Conservation (phyloP, 2,797 vertebrate species). For the Cynopterus sphinx region DNA sequence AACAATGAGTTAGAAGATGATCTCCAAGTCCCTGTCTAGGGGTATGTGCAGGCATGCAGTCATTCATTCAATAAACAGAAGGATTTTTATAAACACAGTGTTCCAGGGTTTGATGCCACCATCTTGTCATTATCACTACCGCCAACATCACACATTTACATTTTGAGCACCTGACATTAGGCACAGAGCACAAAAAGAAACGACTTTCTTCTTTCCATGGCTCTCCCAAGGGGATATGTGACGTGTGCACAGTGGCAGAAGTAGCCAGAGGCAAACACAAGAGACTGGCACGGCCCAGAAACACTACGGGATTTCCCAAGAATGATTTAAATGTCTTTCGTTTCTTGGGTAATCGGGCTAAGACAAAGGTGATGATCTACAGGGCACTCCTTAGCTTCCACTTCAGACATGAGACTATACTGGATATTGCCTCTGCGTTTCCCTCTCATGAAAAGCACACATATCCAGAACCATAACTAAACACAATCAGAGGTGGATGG, state of each 20-base stretch:
- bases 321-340: neutral
- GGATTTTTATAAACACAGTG: neutral
- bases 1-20: neutral
- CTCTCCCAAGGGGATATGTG: neutral
- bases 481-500: neutral
- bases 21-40: neutral
- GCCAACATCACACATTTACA: neutral
- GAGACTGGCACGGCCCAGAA: neutral
- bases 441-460: neutral
- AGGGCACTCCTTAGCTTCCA: neutral
- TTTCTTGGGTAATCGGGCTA: neutral
- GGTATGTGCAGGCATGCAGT: too few species aligned
- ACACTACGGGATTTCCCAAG: neutral
- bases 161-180: neutral
- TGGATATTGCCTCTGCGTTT: neutral
- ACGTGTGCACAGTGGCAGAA: neutral
- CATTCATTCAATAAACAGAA: neutral
- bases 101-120: neutral
- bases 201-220: neutral
- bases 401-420: neutral
- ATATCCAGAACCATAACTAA: neutral
- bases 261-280: neutral
- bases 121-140: neutral
- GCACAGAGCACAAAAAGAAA: neutral
- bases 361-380: neutral